Percentiles rank a stretch among this genome's conserved stretches.
phyloP scores from a whole-genome alignment of 2,113 vertebrate genomes.

The Excalfactoria chinensis region DNA sequence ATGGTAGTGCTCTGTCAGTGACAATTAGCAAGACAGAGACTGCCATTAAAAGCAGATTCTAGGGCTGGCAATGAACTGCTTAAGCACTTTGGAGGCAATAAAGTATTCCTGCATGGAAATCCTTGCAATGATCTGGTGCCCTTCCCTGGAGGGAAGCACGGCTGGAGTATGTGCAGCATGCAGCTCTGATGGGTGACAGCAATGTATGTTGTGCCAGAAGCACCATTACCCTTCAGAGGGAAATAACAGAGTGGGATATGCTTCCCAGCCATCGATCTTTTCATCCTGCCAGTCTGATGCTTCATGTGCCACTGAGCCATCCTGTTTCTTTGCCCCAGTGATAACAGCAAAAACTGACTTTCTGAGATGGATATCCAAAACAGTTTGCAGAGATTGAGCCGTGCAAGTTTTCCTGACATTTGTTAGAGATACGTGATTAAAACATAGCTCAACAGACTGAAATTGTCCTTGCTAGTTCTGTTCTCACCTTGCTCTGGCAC shows the following conservation, averaged over 20 bases:
- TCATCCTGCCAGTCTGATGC: background rate
- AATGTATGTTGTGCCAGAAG: background rate
- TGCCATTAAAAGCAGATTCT: background rate
- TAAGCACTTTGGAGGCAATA: background rate
- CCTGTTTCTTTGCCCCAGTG: background rate
- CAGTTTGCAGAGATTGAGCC: conserved; percentile 33
- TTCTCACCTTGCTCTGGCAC: background rate
- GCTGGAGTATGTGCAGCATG: fast-evolving
- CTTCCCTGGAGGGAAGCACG: background rate
- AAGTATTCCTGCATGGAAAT: fast-evolving
- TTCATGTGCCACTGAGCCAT: background rate
- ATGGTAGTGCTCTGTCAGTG: background rate
- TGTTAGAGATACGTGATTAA: background rate
- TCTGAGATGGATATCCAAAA: background rate
- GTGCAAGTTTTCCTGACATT: conserved; percentile 30
- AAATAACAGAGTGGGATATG: background rate
- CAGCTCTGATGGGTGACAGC: background rate
- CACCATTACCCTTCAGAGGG: fast-evolving
- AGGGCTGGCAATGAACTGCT: background rate
- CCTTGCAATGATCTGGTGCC: fast-evolving
- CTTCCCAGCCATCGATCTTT: background rate
- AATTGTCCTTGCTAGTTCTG: background rate
- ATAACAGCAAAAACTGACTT: conserved; percentile 27
- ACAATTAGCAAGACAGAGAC: background rate
- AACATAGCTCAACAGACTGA: background rate